Conservation (phyloP, 1,140 invertebrate genomes). For the Aphis craccivora region DNA sequence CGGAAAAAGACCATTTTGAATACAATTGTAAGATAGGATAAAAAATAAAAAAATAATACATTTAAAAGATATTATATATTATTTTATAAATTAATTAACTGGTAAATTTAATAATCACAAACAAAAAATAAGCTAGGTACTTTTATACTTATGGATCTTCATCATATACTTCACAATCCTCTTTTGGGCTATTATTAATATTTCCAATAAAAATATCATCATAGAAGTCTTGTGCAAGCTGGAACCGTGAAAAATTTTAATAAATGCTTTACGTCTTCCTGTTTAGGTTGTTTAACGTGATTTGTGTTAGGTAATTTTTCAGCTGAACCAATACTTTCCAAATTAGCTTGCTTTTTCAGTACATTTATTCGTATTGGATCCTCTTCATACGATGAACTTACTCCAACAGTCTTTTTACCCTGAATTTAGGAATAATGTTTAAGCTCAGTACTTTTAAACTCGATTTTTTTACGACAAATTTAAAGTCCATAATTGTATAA, state of each 20-base stretch:
- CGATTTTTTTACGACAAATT: background rate
- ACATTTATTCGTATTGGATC: background rate
- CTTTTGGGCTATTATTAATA: background rate
- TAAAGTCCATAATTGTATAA: background rate
- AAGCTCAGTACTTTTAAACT: background rate
- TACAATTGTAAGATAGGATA: no score
- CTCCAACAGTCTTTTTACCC: background rate
- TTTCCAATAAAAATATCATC: background rate
- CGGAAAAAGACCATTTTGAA: no score
- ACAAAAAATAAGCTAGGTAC: no score
- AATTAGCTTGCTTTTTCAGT: background rate
- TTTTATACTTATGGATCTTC: background rate
- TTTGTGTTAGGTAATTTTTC: background rate
- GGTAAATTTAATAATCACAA: no score
- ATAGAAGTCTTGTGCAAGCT: background rate
- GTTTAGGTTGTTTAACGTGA: background rate
- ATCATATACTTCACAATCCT: background rate
- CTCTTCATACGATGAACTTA: background rate
- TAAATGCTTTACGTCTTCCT: background rate
- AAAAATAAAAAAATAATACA: no score
- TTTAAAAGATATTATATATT: no score
- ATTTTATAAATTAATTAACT: no score
- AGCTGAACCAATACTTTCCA: background rate
- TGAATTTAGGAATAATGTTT: background rate
- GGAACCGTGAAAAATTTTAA: background rate